Evolutionary conservation across 2,888 invertebrate genomes (phyloP), one percentile per base, ranked within the genome.

Genomic region (Syritta pipiens): DNA sequence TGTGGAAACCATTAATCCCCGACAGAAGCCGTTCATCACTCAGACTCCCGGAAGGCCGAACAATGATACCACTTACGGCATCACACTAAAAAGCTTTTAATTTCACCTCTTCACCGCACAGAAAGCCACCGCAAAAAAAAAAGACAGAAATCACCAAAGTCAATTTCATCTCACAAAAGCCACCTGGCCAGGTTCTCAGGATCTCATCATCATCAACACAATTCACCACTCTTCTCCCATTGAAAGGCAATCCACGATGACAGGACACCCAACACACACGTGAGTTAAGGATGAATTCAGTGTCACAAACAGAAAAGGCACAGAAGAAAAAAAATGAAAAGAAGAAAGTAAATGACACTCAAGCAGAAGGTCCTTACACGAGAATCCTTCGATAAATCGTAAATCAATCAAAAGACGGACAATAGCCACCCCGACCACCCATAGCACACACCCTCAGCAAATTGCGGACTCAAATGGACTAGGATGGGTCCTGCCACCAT

Each of bases 61-160:
- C 75, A 75, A 75, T 49, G 24, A 26, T 19, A 60, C 65, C 77
- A 77, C 77, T 71, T 71, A 77, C 5, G 32, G 32, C 30, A 32
- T 59, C 77, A 77, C 77, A 71, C 53, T 71, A 60, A 71, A 71
- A 77, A 71, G 77, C 77, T 77, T 71, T 77, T 71, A 77, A 77
- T 71, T 60, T 32, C 69, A 57, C 51, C 49, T 63, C 62, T 44
- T 30, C 32, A 4, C 44, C n/a, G 1, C 10, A 6, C 6, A 60
- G 2, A 19, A 49, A 37, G 6, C 1, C 1, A 14, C 5, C 37
- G 6, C 1, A 24, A 28, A 20, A 28, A 40, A 55, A 40, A 3
- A 30, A 68, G 68, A 60, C 59, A 77, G 32, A n/a, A n/a, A n/a
- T n/a, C n/a, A 60, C 77, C 44, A 59, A 79, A 79, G 74, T 79